Evolutionary conservation across 2,113 vertebrate genomes (phyloP).

Genomic region (Gallinago media): DNA sequence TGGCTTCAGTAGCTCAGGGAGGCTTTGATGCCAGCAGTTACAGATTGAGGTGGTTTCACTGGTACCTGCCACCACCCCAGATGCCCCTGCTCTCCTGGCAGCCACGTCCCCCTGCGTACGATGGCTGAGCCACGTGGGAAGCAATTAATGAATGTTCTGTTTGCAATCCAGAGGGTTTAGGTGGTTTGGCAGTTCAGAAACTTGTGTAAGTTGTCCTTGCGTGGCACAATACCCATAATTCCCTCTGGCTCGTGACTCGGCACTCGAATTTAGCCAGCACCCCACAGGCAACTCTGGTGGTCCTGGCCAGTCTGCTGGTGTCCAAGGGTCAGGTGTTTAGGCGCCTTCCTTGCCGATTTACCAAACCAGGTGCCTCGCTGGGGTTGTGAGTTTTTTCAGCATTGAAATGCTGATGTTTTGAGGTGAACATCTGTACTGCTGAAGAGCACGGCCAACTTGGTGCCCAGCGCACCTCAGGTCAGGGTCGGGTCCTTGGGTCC

Average conservation of each 20-base stretch:
- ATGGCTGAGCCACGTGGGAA: neutral
- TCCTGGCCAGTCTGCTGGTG: neutral
- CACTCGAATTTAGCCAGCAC: neutral
- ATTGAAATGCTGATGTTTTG: neutral
- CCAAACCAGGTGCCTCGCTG: neutral
- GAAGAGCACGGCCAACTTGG: rapidly evolving
- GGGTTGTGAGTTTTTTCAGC: neutral
- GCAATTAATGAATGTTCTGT: neutral
- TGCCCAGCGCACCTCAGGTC: rapidly evolving
- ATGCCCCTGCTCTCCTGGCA: neutral
- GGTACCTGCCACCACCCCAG: neutral
- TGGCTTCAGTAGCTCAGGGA: neutral
- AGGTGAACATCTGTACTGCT: neutral
- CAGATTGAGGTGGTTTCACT: neutral
- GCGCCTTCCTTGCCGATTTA: neutral
- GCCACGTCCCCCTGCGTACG: rapidly evolving
- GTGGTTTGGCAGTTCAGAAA: neutral
- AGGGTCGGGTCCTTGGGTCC: neutral
- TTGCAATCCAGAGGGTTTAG: neutral
- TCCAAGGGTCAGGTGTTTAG: neutral
- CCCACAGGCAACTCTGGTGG: neutral
- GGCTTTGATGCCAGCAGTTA: neutral
- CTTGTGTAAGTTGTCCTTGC: neutral
- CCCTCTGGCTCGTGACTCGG: rapidly evolving
- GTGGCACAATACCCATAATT: neutral